A percentile compares a stretch with the other conserved stretches of the same genome.
Conservation (phyloP, 1,140 invertebrate species). For the Cataglyphis hispanica region DNA sequence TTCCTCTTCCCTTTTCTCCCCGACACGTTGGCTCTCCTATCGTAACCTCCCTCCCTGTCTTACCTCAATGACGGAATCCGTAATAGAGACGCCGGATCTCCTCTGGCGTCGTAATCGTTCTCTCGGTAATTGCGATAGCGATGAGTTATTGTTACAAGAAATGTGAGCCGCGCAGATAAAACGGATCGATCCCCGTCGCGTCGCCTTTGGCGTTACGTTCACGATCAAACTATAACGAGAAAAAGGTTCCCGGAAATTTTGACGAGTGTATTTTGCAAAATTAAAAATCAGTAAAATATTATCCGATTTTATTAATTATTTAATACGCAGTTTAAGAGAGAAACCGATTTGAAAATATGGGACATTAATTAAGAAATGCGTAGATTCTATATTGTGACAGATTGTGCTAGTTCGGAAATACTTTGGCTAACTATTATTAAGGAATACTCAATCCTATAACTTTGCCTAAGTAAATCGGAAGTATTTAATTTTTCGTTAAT, state of each 20-base stretch:
- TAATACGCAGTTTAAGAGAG: background rate
- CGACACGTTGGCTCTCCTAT: constrained; percentile 11
- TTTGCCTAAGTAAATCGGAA: background rate
- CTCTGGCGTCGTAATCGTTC: constrained; percentile 15
- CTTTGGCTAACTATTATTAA: constrained; percentile 1
- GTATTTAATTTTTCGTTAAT: background rate
- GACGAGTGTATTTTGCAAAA: background rate
- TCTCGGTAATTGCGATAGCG: constrained; percentile 50
- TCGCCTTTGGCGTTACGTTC: constrained; percentile 20
- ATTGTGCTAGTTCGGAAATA: background rate
- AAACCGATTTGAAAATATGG: background rate
- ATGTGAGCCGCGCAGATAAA: constrained; percentile 37
- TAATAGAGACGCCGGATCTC: constrained; percentile 38
- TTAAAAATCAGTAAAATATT: constrained; percentile 9
- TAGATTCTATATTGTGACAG: background rate
- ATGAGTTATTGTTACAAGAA: constrained; percentile 56
- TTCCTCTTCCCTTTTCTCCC: background rate
- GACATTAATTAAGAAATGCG: constrained; percentile 34
- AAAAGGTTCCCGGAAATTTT: constrained; percentile 14
- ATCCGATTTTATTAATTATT: constrained; percentile 8
- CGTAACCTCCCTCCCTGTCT: constrained; percentile 6
- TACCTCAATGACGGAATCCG: constrained; percentile 13
- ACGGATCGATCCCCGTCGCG: constrained; percentile 23
- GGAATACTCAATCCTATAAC: constrained; percentile 2
- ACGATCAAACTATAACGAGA: background rate